A percentile compares a stretch with the other conserved stretches of the same genome.
These are phyloP conservation scores for Elegia similella DNA, from an alignment of 2,888 invertebrate genomes.

Conservation along the genomic window DNA sequence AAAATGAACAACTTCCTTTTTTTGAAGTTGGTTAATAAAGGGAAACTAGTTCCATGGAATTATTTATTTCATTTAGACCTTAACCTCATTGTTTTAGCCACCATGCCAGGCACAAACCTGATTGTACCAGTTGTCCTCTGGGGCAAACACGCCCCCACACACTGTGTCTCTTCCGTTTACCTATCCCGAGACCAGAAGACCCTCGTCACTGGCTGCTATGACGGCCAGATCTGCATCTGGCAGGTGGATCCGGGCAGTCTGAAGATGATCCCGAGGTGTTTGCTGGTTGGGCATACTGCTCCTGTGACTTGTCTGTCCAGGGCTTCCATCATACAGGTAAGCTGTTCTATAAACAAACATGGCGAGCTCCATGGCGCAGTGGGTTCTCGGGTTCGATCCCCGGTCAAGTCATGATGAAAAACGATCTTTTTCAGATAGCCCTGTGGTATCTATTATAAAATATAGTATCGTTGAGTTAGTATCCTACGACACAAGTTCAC, in stretches of 20 bases:
- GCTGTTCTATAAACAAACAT: background rate
- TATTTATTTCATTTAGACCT: too few species aligned
- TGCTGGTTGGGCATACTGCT: conserved; percentile 97
- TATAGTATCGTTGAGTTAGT: too few species aligned
- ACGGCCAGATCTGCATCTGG: conserved; percentile 99
- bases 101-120: conserved; percentile 91
- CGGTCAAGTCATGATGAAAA: too few species aligned
- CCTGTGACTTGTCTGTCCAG: conserved; percentile 94
- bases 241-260: conserved; percentile 87
- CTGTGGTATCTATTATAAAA: too few species aligned
- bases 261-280: conserved; percentile 95
- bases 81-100: conserved; percentile 33
- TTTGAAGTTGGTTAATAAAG: too few species aligned
- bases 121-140: conserved; percentile 98
- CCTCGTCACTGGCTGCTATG: conserved; percentile 97
- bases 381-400: too few species aligned
- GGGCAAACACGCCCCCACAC: conserved; percentile 98
- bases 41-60: too few species aligned
- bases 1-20: too few species aligned
- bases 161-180: conserved; percentile 96
- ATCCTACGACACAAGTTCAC: too few species aligned
- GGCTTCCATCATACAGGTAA: conserved; percentile 85
- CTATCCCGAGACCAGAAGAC: conserved; percentile 95
- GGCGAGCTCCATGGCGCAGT: too few species aligned
- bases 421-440: too few species aligned